Percentiles rank a stretch among this genome's conserved stretches.
Evolutionary conservation across 2,797 vertebrate genomes (phyloP).

Genomic region (Sebastes alutus): DNA sequence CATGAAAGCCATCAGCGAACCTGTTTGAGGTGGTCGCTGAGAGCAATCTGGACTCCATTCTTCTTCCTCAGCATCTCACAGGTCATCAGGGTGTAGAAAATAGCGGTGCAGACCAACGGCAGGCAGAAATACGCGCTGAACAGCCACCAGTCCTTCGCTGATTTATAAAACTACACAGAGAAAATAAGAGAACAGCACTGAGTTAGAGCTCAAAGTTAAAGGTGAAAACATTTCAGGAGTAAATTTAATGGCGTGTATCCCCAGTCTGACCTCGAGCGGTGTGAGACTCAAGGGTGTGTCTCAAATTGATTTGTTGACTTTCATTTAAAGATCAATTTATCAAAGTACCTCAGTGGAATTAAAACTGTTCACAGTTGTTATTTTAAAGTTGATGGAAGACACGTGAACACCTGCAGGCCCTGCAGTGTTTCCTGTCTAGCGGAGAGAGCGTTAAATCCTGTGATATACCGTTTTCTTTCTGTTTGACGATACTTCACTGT

Average conservation of each 20-base stretch:
- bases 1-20: slow-evolving; percentile 29
- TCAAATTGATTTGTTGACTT: slow-evolving; percentile 15
- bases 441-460: background rate
- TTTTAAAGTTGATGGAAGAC: slow-evolving; percentile 17
- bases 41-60: slow-evolving; percentile 80
- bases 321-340: slow-evolving; percentile 30
- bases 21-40: slow-evolving; percentile 84
- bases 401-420: background rate
- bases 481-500: background rate
- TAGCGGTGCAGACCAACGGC: slow-evolving; percentile 90
- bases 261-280: background rate
- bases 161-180: slow-evolving; percentile 89
- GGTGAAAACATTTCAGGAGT: slow-evolving; percentile 19
- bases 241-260: slow-evolving; percentile 1
- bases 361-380: slow-evolving; percentile 9
- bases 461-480: background rate
- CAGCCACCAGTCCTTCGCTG: slow-evolving; percentile 96
- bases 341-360: slow-evolving; percentile 5
- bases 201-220: slow-evolving; percentile 14
- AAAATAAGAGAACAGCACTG: slow-evolving; percentile 10
- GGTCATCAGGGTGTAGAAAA: slow-evolving; percentile 98
- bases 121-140: slow-evolving; percentile 97
- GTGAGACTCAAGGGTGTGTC: slow-evolving; percentile 3
- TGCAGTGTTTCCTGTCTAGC: slow-evolving; percentile 1
- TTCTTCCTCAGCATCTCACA: slow-evolving; percentile 88